These are phyloP conservation scores for Agrochola lota DNA, from an alignment of 2,888 invertebrate species.

Conservation along the genomic window DNA sequence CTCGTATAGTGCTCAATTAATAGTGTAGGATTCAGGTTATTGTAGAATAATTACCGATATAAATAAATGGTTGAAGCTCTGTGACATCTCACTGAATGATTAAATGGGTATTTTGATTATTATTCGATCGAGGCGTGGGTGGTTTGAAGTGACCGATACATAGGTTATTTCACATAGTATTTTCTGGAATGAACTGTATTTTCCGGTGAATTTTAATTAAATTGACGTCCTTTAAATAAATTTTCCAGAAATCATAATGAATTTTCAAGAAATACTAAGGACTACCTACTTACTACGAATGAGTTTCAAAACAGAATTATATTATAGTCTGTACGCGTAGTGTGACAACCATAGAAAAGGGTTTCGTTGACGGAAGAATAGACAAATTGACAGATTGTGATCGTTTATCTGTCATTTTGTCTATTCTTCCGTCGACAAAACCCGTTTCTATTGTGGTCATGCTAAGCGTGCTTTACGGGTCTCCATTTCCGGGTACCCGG, in stretches of 20 bases:
- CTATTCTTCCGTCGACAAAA: too few species aligned
- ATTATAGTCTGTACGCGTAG: neutral
- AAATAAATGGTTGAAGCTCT: neutral
- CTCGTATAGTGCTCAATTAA: too few species aligned
- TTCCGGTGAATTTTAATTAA: neutral
- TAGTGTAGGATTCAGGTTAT: neutral
- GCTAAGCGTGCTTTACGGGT: neutral
- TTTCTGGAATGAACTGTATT: neutral
- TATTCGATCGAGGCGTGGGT: neutral
- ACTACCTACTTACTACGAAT: neutral
- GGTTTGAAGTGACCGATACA: neutral
- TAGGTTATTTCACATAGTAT: neutral
- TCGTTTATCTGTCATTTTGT: too few species aligned
- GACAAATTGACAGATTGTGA: too few species aligned
- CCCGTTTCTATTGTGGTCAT: too few species aligned
- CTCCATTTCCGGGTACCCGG: neutral
- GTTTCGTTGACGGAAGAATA: too few species aligned
- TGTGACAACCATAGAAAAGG: too few species aligned
- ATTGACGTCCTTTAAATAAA: neutral
- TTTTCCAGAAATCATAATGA: neutral
- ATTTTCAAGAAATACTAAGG: neutral
- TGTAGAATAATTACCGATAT: neutral
- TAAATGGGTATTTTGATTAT: slow-evolving; percentile 4
- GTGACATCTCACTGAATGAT: neutral
- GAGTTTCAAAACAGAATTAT: neutral